Evolutionary conservation across 1,140 invertebrate species (phyloP).

Genomic region (Zaprionus vittiger): DNA sequence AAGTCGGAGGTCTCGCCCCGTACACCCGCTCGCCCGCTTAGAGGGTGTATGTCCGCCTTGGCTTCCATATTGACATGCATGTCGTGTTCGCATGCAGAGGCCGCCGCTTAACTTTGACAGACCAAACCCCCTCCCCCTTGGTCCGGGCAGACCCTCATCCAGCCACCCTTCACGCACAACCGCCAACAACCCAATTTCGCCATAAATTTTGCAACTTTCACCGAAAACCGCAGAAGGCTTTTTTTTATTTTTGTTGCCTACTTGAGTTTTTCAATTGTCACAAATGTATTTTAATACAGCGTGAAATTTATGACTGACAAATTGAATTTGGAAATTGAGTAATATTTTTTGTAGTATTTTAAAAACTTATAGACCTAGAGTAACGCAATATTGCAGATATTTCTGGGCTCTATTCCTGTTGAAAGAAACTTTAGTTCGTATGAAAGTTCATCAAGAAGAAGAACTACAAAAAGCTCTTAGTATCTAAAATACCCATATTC

Average conservation of each 20-base stretch:
- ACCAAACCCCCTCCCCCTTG: conserved; percentile 27
- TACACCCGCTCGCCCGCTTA: conserved; percentile 2
- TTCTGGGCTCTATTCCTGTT: not conserved
- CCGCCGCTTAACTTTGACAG: conserved; percentile 77
- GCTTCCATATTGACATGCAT: conserved; percentile 70
- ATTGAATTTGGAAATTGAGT: conserved; percentile 73
- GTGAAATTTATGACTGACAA: conserved; percentile 82
- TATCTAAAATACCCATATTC: no score
- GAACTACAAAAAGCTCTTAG: no score
- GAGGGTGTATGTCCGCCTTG: conserved; percentile 37
- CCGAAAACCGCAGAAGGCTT: conserved; percentile 48
- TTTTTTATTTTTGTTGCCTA: conserved; percentile 44
- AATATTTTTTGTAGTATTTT: conserved; percentile 41
- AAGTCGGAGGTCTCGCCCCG: conserved; percentile 28
- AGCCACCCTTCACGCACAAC: not conserved
- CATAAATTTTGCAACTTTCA: conserved; percentile 68
- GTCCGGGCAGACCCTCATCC: conserved; percentile 23
- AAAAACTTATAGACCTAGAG: not conserved
- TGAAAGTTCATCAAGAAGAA: no score
- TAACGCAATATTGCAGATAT: not conserved
- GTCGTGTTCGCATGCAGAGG: conserved; percentile 77
- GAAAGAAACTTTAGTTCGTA: no score
- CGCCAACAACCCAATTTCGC: conserved; percentile 36
- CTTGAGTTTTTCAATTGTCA: conserved; percentile 70
- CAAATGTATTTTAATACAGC: conserved; percentile 79